Percentiles rank a stretch among this genome's conserved stretches.
These are phyloP conservation scores for Ctena decussata DNA, from an alignment of 2,888 invertebrate genomes.

Conservation along the genomic window DNA sequence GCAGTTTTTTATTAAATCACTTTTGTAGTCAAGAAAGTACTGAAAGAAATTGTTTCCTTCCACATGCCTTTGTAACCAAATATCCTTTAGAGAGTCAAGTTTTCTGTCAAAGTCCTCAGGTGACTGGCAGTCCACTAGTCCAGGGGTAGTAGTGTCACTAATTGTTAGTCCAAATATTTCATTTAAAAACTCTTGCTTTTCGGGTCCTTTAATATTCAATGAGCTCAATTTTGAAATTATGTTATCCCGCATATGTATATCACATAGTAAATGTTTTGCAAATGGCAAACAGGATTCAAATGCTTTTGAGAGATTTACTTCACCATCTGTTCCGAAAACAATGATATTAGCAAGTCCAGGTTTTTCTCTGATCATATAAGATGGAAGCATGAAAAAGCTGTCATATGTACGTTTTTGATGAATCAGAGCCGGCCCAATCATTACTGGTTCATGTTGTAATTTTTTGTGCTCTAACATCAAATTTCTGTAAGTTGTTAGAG, in stretches of 20 bases:
- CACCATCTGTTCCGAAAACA: slow-evolving; percentile 11
- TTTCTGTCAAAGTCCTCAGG: background rate
- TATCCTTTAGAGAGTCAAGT: background rate
- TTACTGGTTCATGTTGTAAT: background rate
- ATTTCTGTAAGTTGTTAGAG: slow-evolving; percentile 11
- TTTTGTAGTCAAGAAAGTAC: slow-evolving; percentile 6
- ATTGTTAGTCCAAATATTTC: background rate
- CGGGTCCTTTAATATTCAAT: background rate
- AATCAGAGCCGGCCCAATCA: slow-evolving; percentile 16
- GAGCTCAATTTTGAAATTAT: background rate
- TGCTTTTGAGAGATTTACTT: slow-evolving; percentile 12
- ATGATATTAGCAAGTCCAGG: background rate
- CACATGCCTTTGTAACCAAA: background rate
- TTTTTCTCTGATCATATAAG: background rate
- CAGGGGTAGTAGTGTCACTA: background rate
- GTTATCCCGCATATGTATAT: slow-evolving; percentile 27
- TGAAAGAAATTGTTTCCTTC: background rate
- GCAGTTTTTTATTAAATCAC: slow-evolving; percentile 13
- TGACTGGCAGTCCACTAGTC: background rate
- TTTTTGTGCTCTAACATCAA: slow-evolving; percentile 7
- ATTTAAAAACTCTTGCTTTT: background rate
- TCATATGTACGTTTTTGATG: slow-evolving; percentile 24
- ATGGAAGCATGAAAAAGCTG: slow-evolving; percentile 25
- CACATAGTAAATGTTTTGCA: slow-evolving; percentile 19
- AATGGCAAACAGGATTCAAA: background rate